Conservation (phyloP, 2,797 vertebrate species). For the Sylvilagus floridanus region DNA sequence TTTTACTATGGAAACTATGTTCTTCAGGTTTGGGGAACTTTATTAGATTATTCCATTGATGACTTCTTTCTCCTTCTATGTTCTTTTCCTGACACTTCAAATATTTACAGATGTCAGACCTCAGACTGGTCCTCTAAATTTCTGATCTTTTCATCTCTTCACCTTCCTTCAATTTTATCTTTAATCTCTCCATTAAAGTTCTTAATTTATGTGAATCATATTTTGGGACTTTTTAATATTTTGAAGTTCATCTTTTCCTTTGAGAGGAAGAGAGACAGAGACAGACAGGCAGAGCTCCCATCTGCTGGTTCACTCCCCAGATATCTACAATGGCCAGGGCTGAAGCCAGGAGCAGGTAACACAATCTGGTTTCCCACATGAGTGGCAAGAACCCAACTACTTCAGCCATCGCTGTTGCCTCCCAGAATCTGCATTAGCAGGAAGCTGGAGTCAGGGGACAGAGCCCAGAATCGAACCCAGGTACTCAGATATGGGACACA, state of each 20-base stretch:
- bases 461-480: no score
- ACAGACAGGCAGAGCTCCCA: no score
- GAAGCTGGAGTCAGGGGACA: no score
- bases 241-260: neutral
- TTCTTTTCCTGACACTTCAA: neutral
- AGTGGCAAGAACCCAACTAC: no score
- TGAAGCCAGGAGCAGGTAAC: no score
- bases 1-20: constrained; percentile 9
- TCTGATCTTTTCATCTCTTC: neutral
- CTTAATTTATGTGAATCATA: constrained; percentile 20
- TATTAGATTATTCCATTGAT: constrained; percentile 13
- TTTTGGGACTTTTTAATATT: neutral
- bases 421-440: no score
- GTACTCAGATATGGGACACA: no score
- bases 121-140: constrained; percentile 18
- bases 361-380: no score
- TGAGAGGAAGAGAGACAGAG: no score
- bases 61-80: constrained; percentile 11
- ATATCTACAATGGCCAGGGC: no score
- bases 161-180: constrained; percentile 55
- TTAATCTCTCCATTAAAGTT: neutral
- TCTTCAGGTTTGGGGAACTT: neutral
- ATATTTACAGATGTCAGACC: neutral
- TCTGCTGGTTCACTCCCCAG: no score
- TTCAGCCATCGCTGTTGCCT: no score